These are phyloP conservation scores for Phyllostomus hastatus DNA, from an alignment of 2,113 vertebrate genomes.

Conservation along the genomic window DNA sequence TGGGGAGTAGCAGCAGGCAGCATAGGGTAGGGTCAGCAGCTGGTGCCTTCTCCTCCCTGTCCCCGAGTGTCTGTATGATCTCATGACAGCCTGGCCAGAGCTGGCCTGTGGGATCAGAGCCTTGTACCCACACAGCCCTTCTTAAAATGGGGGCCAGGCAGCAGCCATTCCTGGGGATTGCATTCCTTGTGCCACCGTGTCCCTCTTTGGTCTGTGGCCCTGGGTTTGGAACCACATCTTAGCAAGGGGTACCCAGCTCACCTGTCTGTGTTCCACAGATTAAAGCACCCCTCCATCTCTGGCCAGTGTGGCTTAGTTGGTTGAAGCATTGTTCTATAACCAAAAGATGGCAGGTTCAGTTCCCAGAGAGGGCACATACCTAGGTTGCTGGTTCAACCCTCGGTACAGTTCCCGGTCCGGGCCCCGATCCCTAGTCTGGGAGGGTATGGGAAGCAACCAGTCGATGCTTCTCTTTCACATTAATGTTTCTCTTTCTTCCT, in stretches of 20 bases:
- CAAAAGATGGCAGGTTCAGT: no score
- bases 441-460: no score
- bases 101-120: neutral
- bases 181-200: neutral
- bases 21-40: neutral
- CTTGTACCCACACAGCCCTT: neutral
- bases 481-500: no score
- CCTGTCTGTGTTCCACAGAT: no score
- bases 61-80: neutral
- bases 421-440: no score
- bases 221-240: neutral
- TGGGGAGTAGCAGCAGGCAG: neutral
- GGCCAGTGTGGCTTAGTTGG: no score
- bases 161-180: neutral
- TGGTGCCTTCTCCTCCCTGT: neutral
- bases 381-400: no score
- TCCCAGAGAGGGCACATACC: no score
- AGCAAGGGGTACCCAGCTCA: neutral
- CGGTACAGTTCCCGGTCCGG: no score
- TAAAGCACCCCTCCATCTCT: neutral
- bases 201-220: fast-evolving
- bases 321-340: no score
- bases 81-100: neutral
- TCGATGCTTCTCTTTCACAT: no score
- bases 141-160: neutral